phyloP scores from a whole-genome alignment of 2,888 invertebrate genomes.

The Unio delphinus region DNA sequence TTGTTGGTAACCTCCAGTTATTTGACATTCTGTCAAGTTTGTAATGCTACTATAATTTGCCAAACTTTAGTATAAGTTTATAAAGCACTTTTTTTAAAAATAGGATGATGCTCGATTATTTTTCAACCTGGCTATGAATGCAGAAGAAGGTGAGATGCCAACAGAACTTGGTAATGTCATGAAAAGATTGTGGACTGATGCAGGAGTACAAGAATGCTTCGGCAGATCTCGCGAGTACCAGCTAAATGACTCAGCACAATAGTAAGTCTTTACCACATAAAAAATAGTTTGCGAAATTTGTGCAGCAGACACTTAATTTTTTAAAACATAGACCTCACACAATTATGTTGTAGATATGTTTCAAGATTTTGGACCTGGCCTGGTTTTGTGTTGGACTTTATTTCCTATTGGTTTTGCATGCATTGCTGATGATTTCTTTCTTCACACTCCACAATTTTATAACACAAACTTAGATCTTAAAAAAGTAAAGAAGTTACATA shows the following conservation, averaged over 20 bases:
- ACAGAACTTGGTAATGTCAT: constrained; percentile 85
- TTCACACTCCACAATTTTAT: background rate
- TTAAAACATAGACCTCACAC: background rate
- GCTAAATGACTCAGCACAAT: constrained; percentile 90
- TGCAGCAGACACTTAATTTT: no score
- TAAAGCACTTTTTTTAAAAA: no score
- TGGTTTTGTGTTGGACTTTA: background rate
- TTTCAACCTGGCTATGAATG: constrained; percentile 71
- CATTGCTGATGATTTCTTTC: background rate
- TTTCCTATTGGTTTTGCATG: background rate
- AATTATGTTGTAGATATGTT: background rate
- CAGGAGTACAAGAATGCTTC: constrained; percentile 85
- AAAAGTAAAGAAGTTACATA: no score
- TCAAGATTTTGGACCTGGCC: background rate
- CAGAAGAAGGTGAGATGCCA: constrained; percentile 87
- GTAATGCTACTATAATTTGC: no score
- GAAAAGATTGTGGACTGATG: constrained; percentile 89
- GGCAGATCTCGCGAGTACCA: constrained; percentile 74
- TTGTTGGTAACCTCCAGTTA: no score
- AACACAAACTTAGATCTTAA: no score
- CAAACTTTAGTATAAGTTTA: no score
- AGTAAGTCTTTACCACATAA: constrained; percentile 70
- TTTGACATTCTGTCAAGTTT: no score
- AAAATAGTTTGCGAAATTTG: no score
- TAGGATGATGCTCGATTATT: constrained; percentile 4